phyloP scores from a whole-genome alignment of 1,140 invertebrate species.

The Acyrthosiphon pisum region DNA sequence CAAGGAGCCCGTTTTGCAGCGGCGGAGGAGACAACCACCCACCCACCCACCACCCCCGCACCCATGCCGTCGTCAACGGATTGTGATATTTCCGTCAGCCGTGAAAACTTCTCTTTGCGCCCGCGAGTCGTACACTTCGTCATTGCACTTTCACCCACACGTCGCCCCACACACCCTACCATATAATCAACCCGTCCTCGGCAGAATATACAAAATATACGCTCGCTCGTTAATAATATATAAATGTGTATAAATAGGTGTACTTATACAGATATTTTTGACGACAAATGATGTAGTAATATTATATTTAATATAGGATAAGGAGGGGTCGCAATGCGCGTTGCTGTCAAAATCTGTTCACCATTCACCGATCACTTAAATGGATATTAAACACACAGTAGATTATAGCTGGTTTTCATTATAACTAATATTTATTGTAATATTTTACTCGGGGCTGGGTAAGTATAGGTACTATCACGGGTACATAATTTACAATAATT shows the following conservation, averaged over 20 bases:
- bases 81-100: constrained; percentile 54
- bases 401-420: background rate
- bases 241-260: background rate
- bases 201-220: background rate
- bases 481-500: background rate
- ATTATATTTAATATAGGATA: background rate
- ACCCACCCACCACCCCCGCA: too few species aligned
- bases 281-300: background rate
- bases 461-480: background rate
- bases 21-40: background rate
- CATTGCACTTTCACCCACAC: background rate
- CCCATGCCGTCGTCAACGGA: background rate
- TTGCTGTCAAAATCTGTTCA: background rate
- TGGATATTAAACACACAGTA: background rate
- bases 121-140: background rate
- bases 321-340: background rate
- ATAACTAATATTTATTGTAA: background rate
- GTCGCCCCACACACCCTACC: background rate
- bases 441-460: background rate
- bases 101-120: constrained; percentile 36
- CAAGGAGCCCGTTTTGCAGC: background rate
- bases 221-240: background rate
- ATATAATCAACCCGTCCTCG: background rate
- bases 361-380: background rate
- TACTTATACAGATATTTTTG: background rate